Evolutionary conservation across 2,797 vertebrate genomes (phyloP), one percentile per base, ranked within the genome.

Genomic region (Kryptolebias ocellatus): DNA sequence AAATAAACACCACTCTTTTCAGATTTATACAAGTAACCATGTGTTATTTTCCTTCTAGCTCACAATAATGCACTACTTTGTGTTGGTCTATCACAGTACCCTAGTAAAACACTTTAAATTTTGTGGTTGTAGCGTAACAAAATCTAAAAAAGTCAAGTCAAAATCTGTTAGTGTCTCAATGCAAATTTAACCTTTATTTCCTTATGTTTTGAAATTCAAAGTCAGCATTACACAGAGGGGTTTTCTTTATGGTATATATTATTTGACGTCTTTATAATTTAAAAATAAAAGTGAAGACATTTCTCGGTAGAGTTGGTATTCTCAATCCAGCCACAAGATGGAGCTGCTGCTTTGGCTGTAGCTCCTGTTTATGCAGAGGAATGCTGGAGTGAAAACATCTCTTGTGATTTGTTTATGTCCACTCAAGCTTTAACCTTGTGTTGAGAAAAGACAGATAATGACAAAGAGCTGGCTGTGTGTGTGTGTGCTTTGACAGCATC

Each of bases 251-350:
- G n/a, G 39, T 53, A 34, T 47, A 27, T 31, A 45, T 53, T 46
- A 53, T 69, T 39, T 56, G 28, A 52, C 55, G 17, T 65, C 56
- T 71, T 70, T 51, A 73, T 31, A 53, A 34, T 1, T 6, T 6
- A 34, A 24, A 24, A 24, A 24, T 6, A 34, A 34, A 34, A 34
- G 9, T 24, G 20, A 44, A 44, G 58, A 65, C 76, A 70, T 28
- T 34, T 70, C 60, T 57, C 0, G 16, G 67, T 67, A 50, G 0
- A 64, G 72, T 67, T 72, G 56, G 24, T 74, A 5, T 82, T 79
- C 69, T 37, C 16, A 4, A 6, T 67, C 29, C 57, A 14, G 53
- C 90, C 93, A 93, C 87, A 71, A 89, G 92, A 86, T 90, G 80
- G 93, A 67, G 90, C 76, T 83, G 85, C 86, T 68, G 80, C 49